Evolutionary conservation across 2,888 invertebrate genomes (phyloP).

Genomic region (Apodemia zela): DNA sequence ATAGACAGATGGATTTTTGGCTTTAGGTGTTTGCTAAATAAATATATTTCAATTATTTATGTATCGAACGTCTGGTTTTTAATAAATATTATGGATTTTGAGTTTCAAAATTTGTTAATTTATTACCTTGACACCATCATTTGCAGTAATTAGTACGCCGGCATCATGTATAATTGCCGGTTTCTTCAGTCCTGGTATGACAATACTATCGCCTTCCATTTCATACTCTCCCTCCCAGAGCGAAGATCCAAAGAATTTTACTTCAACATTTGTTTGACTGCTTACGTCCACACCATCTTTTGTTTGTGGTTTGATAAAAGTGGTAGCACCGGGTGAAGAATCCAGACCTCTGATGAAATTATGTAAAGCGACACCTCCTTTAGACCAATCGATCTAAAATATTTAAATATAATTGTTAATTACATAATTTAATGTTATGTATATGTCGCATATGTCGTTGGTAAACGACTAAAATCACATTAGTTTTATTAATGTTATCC

Average conservation of each 20-base stretch:
- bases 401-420: neutral
- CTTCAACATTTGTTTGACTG: constrained; percentile 49
- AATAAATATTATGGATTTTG: neutral
- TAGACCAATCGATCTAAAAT: constrained; percentile 84
- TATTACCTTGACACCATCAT: constrained; percentile 86
- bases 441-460: too few species aligned
- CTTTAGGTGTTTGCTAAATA: too few species aligned
- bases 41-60: too few species aligned
- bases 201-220: constrained; percentile 78
- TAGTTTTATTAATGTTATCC: too few species aligned
- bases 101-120: neutral
- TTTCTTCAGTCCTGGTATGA: constrained; percentile 81
- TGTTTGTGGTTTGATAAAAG: constrained; percentile 63
- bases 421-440: too few species aligned
- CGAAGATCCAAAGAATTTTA: constrained; percentile 88
- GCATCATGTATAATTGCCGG: constrained; percentile 87
- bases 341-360: constrained; percentile 97
- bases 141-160: constrained; percentile 90
- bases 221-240: constrained; percentile 82
- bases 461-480: too few species aligned
- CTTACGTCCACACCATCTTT: constrained; percentile 59
- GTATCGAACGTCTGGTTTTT: too few species aligned
- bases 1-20: too few species aligned
- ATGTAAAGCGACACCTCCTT: constrained; percentile 87
- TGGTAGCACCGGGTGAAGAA: constrained; percentile 95